phyloP scores from a whole-genome alignment of 2,797 vertebrate genomes.

The Scleropages formosus region DNA sequence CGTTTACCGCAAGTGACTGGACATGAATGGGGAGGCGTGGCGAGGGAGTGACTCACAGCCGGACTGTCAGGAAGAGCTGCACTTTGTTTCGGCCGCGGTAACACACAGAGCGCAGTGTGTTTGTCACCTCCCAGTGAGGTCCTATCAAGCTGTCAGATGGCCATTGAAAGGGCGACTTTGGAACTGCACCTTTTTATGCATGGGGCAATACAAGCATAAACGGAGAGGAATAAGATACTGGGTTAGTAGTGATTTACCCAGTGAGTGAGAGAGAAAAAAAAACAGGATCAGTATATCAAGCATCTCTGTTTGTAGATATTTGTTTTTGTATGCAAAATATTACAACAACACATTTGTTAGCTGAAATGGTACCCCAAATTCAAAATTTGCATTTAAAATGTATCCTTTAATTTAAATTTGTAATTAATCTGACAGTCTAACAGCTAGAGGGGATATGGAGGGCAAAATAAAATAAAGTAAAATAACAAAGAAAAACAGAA shows the following conservation, averaged over 20 bases:
- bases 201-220: no score
- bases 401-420: no score
- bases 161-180: not conserved
- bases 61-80: slow-evolving; percentile 34
- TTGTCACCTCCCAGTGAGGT: slow-evolving; percentile 21
- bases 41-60: slow-evolving; percentile 43
- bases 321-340: no score
- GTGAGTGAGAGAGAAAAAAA: no score
- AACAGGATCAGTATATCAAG: no score
- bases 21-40: not conserved
- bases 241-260: not conserved
- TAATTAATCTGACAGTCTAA: not conserved
- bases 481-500: not conserved
- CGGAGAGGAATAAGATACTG: not conserved
- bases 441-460: no score
- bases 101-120: not conserved
- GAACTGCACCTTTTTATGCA: not conserved
- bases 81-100: not conserved
- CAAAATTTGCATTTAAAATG: no score
- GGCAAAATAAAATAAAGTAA: not conserved
- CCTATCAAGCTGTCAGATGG: not conserved
- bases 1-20: slow-evolving; percentile 7
- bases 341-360: no score
- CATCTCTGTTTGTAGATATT: no score
- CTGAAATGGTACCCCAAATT: no score